Base-by-base conservation (phyloP, 53 echinoderm and acorn worm genomes). In the Mesocentrotus franciscanus region DNA sequence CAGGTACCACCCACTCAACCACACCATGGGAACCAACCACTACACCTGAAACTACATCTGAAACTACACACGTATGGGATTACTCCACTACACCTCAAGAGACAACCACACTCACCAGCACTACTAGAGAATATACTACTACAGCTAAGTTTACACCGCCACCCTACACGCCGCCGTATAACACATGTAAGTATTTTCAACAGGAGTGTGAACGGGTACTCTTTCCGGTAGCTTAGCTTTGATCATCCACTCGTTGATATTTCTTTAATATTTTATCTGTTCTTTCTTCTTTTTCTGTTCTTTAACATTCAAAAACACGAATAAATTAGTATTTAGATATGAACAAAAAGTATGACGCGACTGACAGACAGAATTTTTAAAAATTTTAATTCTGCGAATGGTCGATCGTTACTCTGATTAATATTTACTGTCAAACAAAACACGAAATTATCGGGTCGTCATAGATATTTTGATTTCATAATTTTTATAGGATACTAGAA, bases 11-110 rank as follows among this genome's bases (percentile, higher is more conserved):
- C 9, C 49, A 7, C 49, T 49, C 49, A 49, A 94, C 94, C 22
- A 78, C 76, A 92, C 90, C 90, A 29, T 93, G 94, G 94, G 62
- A 59, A 1, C 10, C 93, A 3, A 94, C 92, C 55, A 94, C 96
- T 0, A 10, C 64, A 33, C 93, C 94, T 9, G 0, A 95, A 55
- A 95, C 71, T 71, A 59, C 90, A 26, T 20, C 49, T 4, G 0
- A 9, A 8, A 89, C 29, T 24, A 78, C 61, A 71, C n/a, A n/a
- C n/a, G n/a, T n/a, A n/a, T n/a, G n/a, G n/a, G n/a, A n/a, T n/a
- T n/a, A n/a, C n/a, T n/a, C 85, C 7, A 62, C 96, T 59, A 56
- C 89, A 57, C 32, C 95, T 14, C 84, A 91, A 2, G 4, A 29
- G 26, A 94, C 93, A 33, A 90, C 95, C 4, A 16, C 61, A 0